These are phyloP conservation scores for Meiosimyza decipiens DNA, from an alignment of 2,888 invertebrate species.

Conservation along the genomic window DNA sequence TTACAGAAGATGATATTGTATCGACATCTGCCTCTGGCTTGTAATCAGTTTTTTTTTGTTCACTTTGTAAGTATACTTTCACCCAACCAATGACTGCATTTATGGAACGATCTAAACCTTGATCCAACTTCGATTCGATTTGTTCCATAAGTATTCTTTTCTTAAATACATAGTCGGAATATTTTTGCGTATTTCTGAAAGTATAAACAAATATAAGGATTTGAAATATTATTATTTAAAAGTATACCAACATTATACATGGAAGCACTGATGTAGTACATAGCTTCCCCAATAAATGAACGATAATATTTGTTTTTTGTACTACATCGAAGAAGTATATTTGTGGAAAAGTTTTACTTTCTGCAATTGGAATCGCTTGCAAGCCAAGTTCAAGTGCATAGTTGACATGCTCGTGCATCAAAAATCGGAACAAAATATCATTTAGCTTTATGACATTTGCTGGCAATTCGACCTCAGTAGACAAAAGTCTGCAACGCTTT, in stretches of 20 bases:
- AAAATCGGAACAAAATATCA: constrained; percentile 84
- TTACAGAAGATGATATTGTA: constrained; percentile 84
- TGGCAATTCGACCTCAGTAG: constrained; percentile 80
- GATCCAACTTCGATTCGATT: constrained; percentile 91
- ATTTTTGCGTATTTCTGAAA: constrained; percentile 84
- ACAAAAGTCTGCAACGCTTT: constrained; percentile 86
- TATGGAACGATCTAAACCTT: constrained; percentile 86
- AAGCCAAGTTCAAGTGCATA: constrained; percentile 95
- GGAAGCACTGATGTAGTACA: constrained; percentile 91
- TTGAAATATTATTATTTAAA: background rate
- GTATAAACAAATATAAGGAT: constrained; percentile 43
- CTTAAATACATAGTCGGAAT: constrained; percentile 88
- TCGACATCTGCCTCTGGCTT: constrained; percentile 89
- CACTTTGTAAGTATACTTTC: constrained; percentile 86
- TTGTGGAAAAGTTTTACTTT: constrained; percentile 87
- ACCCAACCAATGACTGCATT: constrained; percentile 92
- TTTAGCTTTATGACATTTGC: constrained; percentile 83
- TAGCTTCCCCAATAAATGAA: constrained; percentile 92
- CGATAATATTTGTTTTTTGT: constrained; percentile 92
- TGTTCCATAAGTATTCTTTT: constrained; percentile 88
- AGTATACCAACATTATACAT: constrained; percentile 82
- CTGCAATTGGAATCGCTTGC: constrained; percentile 88
- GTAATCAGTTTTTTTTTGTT: constrained; percentile 96
- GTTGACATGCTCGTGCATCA: constrained; percentile 93
- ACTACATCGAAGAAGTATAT: constrained; percentile 94